A percentile compares a stretch with the other conserved stretches of the same genome.
Evolutionary conservation across 2,797 vertebrate genomes (phyloP).

Genomic region (Centropyge bicolor): DNA sequence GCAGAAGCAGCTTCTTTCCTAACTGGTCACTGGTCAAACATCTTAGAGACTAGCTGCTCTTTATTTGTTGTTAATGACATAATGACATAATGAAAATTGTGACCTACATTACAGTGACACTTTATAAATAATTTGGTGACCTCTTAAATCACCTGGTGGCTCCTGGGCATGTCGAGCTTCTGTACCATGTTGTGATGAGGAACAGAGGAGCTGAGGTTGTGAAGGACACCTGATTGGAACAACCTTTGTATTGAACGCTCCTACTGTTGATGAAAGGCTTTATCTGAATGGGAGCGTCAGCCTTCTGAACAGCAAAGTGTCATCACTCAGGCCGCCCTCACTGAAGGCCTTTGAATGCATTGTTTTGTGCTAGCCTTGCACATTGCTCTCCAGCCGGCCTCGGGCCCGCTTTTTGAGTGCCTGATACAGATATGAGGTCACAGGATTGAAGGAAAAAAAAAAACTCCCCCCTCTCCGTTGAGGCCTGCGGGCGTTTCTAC

Average conservation of each 20-base stretch:
- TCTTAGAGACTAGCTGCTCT: neutral
- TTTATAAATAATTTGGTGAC: conserved; percentile 3
- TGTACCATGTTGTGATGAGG: neutral
- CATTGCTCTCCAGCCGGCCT: conserved; percentile 48
- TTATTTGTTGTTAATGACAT: neutral
- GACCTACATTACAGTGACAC: neutral
- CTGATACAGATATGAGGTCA: conserved; percentile 80
- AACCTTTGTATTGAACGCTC: conserved; percentile 29
- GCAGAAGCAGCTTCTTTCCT: neutral
- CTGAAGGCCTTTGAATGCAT: conserved; percentile 56
- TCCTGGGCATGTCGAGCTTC: neutral
- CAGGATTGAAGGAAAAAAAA: conserved; percentile 35
- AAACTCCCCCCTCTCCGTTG: conserved; percentile 34
- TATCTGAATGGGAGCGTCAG: conserved; percentile 45
- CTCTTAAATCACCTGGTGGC: neutral
- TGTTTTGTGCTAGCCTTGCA: conserved; percentile 64
- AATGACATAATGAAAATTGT: neutral
- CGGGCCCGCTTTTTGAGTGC: conserved; percentile 43
- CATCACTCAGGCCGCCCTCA: conserved; percentile 57
- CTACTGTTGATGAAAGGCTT: conserved; percentile 44
- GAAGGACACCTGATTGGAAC: conserved; percentile 17
- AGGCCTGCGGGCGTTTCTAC: conserved; percentile 52
- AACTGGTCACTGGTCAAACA: neutral
- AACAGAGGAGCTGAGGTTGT: neutral
- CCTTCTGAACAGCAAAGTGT: conserved; percentile 51